Percentiles rank a stretch among this genome's conserved stretches.
These are phyloP conservation scores for Heliothis subflexa DNA, from an alignment of 1,140 invertebrate species.

Conservation along the genomic window DNA sequence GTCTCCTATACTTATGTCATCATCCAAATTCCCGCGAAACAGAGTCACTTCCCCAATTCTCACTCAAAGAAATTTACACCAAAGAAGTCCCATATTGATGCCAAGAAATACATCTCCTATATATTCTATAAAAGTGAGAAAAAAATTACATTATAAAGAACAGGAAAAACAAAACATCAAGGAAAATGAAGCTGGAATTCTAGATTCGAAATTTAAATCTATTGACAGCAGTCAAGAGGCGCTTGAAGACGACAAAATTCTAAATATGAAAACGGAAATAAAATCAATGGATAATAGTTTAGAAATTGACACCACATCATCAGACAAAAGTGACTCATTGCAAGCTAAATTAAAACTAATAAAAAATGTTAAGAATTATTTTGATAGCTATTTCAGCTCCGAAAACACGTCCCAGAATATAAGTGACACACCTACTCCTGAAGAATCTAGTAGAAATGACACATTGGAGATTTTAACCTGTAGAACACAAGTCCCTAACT, in stretches of 20 bases:
- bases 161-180: neutral
- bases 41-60: slow-evolving; percentile 46
- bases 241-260: slow-evolving; percentile 40
- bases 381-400: slow-evolving; percentile 69
- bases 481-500: slow-evolving; percentile 53
- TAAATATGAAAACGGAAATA: slow-evolving; percentile 16
- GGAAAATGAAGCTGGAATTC: neutral
- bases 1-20: slow-evolving; percentile 5
- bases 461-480: slow-evolving; percentile 66
- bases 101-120: slow-evolving; percentile 53
- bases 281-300: slow-evolving; percentile 16
- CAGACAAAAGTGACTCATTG: neutral
- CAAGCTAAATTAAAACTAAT: slow-evolving; percentile 53
- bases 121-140: slow-evolving; percentile 60
- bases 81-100: slow-evolving; percentile 60
- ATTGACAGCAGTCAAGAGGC: neutral
- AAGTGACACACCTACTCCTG: slow-evolving; percentile 63
- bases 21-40: slow-evolving; percentile 16
- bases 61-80: slow-evolving; percentile 16
- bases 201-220: neutral
- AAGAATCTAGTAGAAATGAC: slow-evolving; percentile 64
- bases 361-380: slow-evolving; percentile 71
- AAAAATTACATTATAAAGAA: slow-evolving; percentile 63
- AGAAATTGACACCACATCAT: neutral
- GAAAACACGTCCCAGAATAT: slow-evolving; percentile 69